These are phyloP conservation scores for Drosophila fulvimacula DNA, from an alignment of 2,888 invertebrate species.

Conservation along the genomic window DNA sequence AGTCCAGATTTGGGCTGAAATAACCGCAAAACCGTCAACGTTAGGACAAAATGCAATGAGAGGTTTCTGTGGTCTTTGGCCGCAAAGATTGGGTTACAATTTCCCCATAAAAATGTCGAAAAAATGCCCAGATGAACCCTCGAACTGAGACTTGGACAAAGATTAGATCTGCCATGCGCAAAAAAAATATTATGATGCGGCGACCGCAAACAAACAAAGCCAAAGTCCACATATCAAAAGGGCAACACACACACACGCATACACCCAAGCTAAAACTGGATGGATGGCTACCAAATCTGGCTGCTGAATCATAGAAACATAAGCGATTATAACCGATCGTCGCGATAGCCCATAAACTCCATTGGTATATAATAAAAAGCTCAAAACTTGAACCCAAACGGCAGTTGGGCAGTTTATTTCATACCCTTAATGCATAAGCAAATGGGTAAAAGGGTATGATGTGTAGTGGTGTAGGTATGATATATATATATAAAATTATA, in stretches of 20 bases:
- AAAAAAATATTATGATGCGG: constrained; percentile 76
- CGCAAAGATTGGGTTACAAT: constrained; percentile 72
- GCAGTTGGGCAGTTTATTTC: constrained; percentile 39
- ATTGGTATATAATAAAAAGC: constrained; percentile 35
- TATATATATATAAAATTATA: no score
- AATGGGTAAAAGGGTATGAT: constrained; percentile 3
- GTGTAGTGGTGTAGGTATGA: no score
- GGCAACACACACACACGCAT: constrained; percentile 45
- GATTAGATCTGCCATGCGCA: constrained; percentile 78
- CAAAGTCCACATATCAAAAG: constrained; percentile 59
- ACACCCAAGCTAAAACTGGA: constrained; percentile 49
- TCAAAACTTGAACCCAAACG: constrained; percentile 46
- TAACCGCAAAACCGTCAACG: constrained; percentile 72
- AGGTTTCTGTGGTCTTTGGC: constrained; percentile 63
- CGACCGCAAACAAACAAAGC: constrained; percentile 74
- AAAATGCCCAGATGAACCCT: constrained; percentile 57
- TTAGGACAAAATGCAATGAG: constrained; percentile 78
- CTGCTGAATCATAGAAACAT: constrained; percentile 78
- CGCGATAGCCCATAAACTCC: constrained; percentile 62
- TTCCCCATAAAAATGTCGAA: constrained; percentile 79
- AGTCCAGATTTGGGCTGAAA: constrained; percentile 58
- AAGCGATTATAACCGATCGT: constrained; percentile 71
- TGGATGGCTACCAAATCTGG: constrained; percentile 73
- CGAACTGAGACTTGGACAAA: constrained; percentile 57
- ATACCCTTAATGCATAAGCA: not conserved